Conservation (phyloP, 2,888 invertebrate genomes). For the Chymomyza caudatula region DNA sequence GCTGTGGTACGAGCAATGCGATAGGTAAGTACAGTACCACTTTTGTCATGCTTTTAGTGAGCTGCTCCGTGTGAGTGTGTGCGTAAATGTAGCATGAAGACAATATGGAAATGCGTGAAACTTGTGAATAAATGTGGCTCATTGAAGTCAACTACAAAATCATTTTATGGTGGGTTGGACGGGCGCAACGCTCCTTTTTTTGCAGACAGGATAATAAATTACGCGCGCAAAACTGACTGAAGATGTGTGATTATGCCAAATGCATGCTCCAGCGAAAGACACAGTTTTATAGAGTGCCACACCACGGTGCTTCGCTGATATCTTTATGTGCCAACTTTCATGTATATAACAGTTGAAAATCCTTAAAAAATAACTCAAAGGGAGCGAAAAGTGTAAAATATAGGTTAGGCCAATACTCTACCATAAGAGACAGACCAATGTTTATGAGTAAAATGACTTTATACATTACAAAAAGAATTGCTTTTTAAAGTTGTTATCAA, state of each 20-base stretch:
- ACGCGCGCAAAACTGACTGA: background rate
- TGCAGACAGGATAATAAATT: background rate
- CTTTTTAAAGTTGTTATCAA: no score
- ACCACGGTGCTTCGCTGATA: background rate
- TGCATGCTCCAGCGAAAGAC: background rate
- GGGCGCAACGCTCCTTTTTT: background rate
- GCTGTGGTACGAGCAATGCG: conserved; percentile 82
- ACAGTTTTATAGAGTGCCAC: background rate
- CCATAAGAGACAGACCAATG: no score
- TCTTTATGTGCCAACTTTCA: background rate
- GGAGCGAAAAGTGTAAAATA: background rate
- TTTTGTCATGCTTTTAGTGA: background rate
- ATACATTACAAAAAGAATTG: no score
- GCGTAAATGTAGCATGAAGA: conserved; percentile 24
- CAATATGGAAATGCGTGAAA: conserved; percentile 34
- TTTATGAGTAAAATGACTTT: no score
- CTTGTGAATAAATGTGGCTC: conserved; percentile 29
- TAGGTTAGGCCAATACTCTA: background rate
- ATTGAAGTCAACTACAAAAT: conserved; percentile 24
- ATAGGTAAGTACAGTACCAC: conserved; percentile 80
- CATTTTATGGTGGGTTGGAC: background rate
- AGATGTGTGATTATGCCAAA: background rate
- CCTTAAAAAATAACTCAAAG: background rate
- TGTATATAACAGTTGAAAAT: background rate
- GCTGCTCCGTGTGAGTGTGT: background rate